These are phyloP conservation scores for Acanthurus lineatus DNA, from an alignment of 2,797 vertebrate genomes.

Conservation along the genomic window DNA sequence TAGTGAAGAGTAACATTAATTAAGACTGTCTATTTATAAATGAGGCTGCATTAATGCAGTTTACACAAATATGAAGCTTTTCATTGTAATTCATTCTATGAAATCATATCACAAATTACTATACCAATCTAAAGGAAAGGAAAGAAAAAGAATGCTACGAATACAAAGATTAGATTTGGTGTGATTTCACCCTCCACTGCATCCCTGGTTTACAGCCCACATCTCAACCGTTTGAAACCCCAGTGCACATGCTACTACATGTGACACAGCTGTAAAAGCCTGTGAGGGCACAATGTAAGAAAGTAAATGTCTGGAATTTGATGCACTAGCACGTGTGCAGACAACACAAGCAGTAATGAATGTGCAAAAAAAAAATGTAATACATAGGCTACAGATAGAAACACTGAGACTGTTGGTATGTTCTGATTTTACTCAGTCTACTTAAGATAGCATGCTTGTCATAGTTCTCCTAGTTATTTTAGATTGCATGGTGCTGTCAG, in stretches of 20 bases:
- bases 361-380: conserved; percentile 17
- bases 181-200: conserved; percentile 36
- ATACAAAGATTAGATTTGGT: conserved; percentile 24
- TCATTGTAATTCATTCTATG: background rate
- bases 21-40: background rate
- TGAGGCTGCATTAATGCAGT: background rate
- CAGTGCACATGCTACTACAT: conserved; percentile 33
- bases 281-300: conserved; percentile 9
- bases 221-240: conserved; percentile 18
- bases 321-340: conserved; percentile 19
- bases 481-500: conserved; percentile 33
- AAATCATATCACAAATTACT: background rate
- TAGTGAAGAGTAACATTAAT: background rate
- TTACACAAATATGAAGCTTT: background rate
- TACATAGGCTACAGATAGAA: background rate
- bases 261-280: conserved; percentile 41
- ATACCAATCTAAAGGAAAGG: background rate
- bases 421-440: conserved; percentile 34
- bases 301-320: conserved; percentile 29
- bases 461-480: conserved; percentile 58
- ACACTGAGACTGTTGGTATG: conserved; percentile 35
- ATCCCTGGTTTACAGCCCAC: conserved; percentile 22
- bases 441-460: conserved; percentile 41
- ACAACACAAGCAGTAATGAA: conserved; percentile 20
- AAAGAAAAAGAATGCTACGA: conserved; percentile 16